Percentiles rank a stretch among this genome's conserved stretches.
Evolutionary conservation across 2,888 invertebrate genomes (phyloP).

Genomic region (Pseudococcus longispinus): DNA sequence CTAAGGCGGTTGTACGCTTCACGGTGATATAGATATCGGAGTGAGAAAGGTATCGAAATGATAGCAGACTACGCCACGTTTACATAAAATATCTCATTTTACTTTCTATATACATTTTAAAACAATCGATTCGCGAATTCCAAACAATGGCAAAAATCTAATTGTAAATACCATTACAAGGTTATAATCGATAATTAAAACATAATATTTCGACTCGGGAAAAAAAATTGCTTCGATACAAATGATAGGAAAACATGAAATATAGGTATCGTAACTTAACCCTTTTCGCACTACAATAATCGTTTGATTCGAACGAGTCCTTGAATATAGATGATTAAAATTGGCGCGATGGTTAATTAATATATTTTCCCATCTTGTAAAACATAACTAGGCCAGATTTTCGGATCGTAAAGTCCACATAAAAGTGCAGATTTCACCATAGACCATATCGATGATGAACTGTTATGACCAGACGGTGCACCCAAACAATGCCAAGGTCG

Average conservation of each 20-base stretch:
- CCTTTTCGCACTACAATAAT: not conserved
- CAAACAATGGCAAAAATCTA: not conserved
- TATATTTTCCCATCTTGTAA: not conserved
- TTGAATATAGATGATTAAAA: not conserved
- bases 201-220: not conserved
- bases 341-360: not conserved
- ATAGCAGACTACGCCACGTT: not conserved
- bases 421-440: not conserved
- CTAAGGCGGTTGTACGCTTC: slow-evolving; percentile 52
- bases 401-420: not conserved
- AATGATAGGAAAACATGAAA: not conserved
- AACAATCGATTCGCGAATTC: not conserved
- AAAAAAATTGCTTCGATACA: not conserved
- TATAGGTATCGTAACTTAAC: no score
- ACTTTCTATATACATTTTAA: slow-evolving; percentile 18
- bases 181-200: not conserved
- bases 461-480: slow-evolving; percentile 17
- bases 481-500: slow-evolving; percentile 37
- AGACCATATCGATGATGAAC: slow-evolving; percentile 5
- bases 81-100: not conserved
- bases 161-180: not conserved
- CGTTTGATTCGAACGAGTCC: not conserved
- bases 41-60: slow-evolving; percentile 15
- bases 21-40: slow-evolving; percentile 51
- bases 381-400: not conserved